Evolutionary conservation across 2,888 invertebrate genomes (phyloP).

Genomic region (Sminthurides aquaticus): DNA sequence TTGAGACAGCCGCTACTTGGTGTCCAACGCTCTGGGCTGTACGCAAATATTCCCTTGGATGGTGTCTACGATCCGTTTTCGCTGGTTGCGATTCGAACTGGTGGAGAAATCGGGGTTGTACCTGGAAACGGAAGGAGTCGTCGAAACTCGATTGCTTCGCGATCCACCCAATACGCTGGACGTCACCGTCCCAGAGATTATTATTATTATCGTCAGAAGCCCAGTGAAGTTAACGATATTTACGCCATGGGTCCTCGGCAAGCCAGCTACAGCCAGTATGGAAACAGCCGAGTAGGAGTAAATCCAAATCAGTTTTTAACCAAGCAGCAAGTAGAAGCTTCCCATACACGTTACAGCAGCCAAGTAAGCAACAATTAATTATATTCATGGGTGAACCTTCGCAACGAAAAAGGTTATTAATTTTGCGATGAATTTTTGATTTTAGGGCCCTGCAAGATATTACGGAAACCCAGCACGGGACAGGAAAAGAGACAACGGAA

Average conservation of each 20-base stretch:
- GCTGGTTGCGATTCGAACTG: neutral
- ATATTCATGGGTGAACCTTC: neutral
- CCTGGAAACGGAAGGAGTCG: neutral
- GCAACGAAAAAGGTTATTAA: neutral
- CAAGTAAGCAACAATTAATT: slow-evolving; percentile 1
- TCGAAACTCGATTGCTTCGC: neutral
- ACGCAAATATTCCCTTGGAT: neutral
- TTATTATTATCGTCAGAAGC: neutral
- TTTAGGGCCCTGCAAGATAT: neutral
- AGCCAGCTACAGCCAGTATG: neutral
- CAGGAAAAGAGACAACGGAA: slow-evolving; percentile 14
- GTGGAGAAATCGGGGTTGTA: neutral
- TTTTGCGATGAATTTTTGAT: neutral
- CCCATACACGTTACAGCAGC: slow-evolving; percentile 5
- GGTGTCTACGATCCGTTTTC: slow-evolving; percentile 5
- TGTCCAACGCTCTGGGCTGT: neutral
- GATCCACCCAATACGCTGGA: neutral
- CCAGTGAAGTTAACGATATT: neutral
- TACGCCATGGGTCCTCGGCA: neutral
- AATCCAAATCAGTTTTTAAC: slow-evolving; percentile 38
- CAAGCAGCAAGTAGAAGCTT: slow-evolving; percentile 27
- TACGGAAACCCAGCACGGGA: neutral
- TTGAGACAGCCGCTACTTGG: neutral
- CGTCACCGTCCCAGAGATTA: neutral
- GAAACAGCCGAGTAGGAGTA: neutral